Conservation (phyloP, 2,113 vertebrate genomes). For the Fregata magnificens region DNA sequence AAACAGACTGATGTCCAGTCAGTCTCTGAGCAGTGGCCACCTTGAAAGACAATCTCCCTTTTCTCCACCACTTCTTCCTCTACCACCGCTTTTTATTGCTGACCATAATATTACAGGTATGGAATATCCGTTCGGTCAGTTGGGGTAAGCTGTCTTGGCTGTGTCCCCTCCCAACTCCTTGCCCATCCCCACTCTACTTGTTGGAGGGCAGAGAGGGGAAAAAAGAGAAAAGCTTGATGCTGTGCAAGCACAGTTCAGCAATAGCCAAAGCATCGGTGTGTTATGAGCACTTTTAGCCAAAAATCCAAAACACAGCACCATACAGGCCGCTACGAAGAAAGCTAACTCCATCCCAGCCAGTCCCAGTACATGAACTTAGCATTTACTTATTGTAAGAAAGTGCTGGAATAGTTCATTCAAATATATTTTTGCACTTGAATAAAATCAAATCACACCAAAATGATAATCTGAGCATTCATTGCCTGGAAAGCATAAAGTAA, state of each 20-base stretch:
- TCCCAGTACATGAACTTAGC: not conserved
- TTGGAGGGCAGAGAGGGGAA: fast-evolving
- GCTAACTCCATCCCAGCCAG: not conserved
- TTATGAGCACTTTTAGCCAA: not conserved
- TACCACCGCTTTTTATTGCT: not conserved
- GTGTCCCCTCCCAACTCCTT: not conserved
- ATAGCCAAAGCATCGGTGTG: not conserved
- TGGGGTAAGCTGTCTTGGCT: not conserved
- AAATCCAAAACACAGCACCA: not conserved
- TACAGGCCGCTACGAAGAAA: not conserved
- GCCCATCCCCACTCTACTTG: not conserved
- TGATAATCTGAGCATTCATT: not conserved
- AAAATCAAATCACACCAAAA: not conserved
- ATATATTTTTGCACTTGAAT: not conserved
- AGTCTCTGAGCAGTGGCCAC: not conserved
- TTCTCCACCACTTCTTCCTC: not conserved
- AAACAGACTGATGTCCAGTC: not conserved
- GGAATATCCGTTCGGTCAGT: not conserved
- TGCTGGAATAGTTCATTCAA: not conserved
- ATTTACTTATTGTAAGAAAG: not conserved
- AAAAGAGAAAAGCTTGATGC: not conserved
- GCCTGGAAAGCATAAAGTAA: not conserved
- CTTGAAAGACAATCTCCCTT: not conserved
- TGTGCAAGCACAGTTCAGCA: not conserved
- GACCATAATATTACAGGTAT: not conserved